phyloP scores from a whole-genome alignment of 2,113 vertebrate genomes.

The Nycticebus coucang region DNA sequence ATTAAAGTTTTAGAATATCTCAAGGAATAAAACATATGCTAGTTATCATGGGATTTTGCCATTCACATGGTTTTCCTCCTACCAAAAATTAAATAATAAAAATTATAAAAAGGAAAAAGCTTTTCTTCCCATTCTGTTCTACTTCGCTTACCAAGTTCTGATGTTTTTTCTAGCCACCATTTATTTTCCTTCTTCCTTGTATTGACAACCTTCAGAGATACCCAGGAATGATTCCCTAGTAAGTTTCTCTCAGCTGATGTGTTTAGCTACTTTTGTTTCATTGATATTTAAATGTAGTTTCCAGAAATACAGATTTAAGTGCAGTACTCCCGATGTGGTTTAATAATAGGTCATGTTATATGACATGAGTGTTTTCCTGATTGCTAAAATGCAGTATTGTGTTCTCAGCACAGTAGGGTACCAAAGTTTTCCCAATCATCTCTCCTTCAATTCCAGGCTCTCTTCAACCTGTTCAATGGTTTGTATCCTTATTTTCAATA shows the following conservation, averaged over 20 bases:
- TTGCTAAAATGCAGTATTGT: not conserved
- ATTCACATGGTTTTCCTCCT: not conserved
- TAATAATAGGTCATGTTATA: not conserved
- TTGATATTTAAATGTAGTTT: slow-evolving; percentile 13
- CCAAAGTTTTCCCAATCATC: not conserved
- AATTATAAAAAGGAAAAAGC: not conserved
- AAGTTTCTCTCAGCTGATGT: not conserved
- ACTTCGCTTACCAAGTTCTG: not conserved
- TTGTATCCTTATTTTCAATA: not conserved
- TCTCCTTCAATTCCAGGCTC: not conserved
- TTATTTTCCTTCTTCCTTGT: not conserved
- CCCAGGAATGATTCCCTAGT: not conserved
- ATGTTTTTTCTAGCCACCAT: not conserved
- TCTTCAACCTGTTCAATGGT: not conserved
- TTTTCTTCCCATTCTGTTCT: not conserved
- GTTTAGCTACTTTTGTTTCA: not conserved
- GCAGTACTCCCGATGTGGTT: not conserved
- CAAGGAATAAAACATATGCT: not conserved
- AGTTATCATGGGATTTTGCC: not conserved
- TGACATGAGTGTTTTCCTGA: not conserved
- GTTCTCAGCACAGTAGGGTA: not conserved
- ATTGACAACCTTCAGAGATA: not conserved
- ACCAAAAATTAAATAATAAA: not conserved
- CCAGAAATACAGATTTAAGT: not conserved
- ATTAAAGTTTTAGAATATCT: not conserved